A percentile compares a stretch with the other conserved stretches of the same genome.
Evolutionary conservation across 1,140 invertebrate species (phyloP).

Genomic region (Penaeus vannamei): DNA sequence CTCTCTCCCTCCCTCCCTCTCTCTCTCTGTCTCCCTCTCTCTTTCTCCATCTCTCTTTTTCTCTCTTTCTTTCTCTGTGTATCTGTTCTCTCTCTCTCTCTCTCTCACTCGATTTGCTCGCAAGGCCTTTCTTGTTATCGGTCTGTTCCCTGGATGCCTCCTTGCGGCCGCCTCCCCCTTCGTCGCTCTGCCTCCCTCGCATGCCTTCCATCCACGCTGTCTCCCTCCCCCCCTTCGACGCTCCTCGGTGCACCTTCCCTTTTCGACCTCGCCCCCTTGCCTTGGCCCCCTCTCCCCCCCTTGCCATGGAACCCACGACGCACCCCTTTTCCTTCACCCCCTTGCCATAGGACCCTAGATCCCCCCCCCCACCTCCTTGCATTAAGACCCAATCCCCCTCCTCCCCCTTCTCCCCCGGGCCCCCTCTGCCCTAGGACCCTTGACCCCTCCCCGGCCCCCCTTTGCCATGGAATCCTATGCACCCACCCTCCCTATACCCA

Average conservation of each 20-base stretch:
- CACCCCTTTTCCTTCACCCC: conserved; percentile 14
- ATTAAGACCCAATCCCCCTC: neutral
- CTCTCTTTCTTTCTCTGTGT: too few relatives aligned
- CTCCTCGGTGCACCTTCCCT: neutral
- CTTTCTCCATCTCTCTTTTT: conserved; percentile 22
- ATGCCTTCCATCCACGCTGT: neutral
- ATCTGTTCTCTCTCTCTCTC: conserved; percentile 4
- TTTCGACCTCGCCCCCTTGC: neutral
- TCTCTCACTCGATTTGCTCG: neutral
- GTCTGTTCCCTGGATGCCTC: neutral
- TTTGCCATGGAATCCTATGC: too few relatives aligned
- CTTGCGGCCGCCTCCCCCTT: neutral
- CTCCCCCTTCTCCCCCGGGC: conserved; percentile 16
- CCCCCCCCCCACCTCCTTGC: neutral
- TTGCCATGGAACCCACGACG: neutral
- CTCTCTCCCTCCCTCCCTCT: neutral
- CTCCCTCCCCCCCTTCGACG: neutral
- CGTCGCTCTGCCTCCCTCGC: neutral
- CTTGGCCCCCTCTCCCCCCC: neutral
- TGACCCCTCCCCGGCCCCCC: neutral
- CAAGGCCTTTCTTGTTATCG: too few relatives aligned
- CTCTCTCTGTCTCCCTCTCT: conserved; percentile 4
- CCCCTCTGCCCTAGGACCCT: neutral
- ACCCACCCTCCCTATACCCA: too few relatives aligned
- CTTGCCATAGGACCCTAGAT: neutral